Evolutionary conservation across 2,113 vertebrate species (phyloP).

Genomic region (Pipra filicauda): DNA sequence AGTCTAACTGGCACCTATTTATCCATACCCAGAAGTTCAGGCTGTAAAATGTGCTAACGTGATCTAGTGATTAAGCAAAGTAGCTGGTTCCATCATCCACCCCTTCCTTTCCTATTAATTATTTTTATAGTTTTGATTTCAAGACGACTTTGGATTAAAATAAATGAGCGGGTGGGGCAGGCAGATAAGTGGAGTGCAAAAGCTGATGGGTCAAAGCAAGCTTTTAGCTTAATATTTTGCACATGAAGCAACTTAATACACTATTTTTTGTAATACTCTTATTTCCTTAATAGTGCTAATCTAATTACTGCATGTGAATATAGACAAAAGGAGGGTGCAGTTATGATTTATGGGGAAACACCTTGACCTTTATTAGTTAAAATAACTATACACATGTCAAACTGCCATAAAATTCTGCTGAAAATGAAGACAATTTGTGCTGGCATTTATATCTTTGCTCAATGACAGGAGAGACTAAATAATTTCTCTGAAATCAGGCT

Average conservation of each 20-base stretch:
- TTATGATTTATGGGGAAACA: conserved; percentile 68
- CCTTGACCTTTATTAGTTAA: conserved; percentile 66
- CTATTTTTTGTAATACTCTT: conserved; percentile 50
- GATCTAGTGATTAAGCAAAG: conserved; percentile 71
- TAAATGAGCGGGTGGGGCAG: conserved; percentile 59
- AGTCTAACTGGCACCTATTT: conserved; percentile 53
- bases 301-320: conserved; percentile 51
- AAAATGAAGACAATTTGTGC: conserved; percentile 23
- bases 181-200: conserved; percentile 58
- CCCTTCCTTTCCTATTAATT: conserved; percentile 53
- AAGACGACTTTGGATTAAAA: conserved; percentile 60
- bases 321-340: conserved; percentile 52
- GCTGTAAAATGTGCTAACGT: conserved; percentile 52
- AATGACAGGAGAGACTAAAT: not conserved
- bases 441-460: conserved; percentile 5
- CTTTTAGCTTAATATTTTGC: conserved; percentile 69
- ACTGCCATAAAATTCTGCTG: conserved; percentile 30
- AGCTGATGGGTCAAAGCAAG: conserved; percentile 45
- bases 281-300: conserved; percentile 65
- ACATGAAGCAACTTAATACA: conserved; percentile 53
- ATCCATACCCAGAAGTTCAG: conserved; percentile 36
- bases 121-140: conserved; percentile 64
- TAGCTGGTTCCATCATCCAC: conserved; percentile 54
- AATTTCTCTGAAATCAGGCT: conserved; percentile 18
- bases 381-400: conserved; percentile 47